Evolutionary conservation across 2,888 invertebrate genomes (phyloP), one percentile per base, ranked within the genome.

Genomic region (Caenorhabditis sp.): DNA sequence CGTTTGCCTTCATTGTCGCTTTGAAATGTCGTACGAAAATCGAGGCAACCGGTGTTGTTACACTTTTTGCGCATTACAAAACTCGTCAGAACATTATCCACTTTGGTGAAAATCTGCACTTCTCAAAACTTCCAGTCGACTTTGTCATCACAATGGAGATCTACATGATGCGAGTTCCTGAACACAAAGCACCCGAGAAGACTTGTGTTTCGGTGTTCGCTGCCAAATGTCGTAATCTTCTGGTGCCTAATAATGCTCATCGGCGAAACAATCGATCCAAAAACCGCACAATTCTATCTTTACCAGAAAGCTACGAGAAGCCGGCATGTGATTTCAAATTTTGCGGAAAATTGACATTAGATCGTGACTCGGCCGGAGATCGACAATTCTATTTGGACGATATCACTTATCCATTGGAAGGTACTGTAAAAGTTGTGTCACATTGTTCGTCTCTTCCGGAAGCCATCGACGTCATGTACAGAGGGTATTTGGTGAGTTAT

Each of bases 401-500:
- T 36, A 72, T 78, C 1, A 77, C 80, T 17, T 83, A 83, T 66
- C 83, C 83, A 10, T 64, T 83, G 21, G 83, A 83, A 57, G 82
- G 83, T 57, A 83, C 81, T 6, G 78, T 83, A 14, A 78, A 81
- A 60, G 61, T 79, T 31, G 53, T 65, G 24, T 69, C 78, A 3
- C 76, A 73, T 31, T 78, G 78, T 51, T 77, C 78, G 6, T 76
- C 73, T 4, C 71, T 83, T 24, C 80, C 83, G 0, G 72, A 75
- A 26, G 73, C 78, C 5, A 79, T 81, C 12, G 81, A 81, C 26
- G 73, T 83, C 17, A 79, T 78, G 55, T 77, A 78, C 24, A 58
- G 79, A 21, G 81, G 83, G 50, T 83, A 73, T 67, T 62, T 80
- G 63, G 78, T 78, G 51, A 60, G 19, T 54, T n/a, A 31, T 31